These are phyloP conservation scores for Equus quagga DNA, from an alignment of 2,113 vertebrate genomes.

Conservation along the genomic window DNA sequence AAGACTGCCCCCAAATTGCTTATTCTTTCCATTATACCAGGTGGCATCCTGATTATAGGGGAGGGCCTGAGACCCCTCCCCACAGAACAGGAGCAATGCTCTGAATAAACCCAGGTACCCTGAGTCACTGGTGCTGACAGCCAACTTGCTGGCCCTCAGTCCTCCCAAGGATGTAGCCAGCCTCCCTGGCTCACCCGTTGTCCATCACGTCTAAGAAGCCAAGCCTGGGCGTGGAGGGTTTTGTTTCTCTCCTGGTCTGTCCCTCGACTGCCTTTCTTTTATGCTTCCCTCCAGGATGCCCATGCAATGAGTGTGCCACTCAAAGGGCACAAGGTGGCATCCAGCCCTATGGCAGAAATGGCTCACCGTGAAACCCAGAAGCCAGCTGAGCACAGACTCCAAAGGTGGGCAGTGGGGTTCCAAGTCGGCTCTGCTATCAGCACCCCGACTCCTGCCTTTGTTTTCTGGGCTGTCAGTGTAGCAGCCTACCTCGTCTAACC, in stretches of 20 bases:
- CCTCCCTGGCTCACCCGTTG: neutral
- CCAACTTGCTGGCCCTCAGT: rapidly evolving
- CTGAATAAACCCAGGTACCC: neutral
- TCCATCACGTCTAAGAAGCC: neutral
- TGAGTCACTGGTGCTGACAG: neutral
- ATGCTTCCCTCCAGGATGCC: constrained; percentile 6
- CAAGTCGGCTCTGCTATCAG: neutral
- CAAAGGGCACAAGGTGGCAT: neutral
- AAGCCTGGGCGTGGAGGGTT: neutral
- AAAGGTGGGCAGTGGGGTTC: neutral
- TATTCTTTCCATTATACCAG: neutral
- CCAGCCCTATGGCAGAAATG: constrained; percentile 14
- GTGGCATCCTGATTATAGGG: neutral
- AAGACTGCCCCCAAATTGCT: neutral
- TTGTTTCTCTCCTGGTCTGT: neutral
- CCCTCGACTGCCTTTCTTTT: neutral
- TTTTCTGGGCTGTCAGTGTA: neutral
- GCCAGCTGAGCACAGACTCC: constrained; percentile 3
- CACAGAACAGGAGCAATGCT: neutral
- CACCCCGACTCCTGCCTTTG: neutral
- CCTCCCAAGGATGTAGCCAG: neutral
- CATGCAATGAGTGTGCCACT: neutral
- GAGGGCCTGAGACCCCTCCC: neutral
- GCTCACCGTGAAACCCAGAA: neutral
- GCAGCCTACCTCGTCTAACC: neutral